These are phyloP conservation scores for Mycalesis mineus DNA, from an alignment of 2,888 invertebrate species.

Conservation along the genomic window DNA sequence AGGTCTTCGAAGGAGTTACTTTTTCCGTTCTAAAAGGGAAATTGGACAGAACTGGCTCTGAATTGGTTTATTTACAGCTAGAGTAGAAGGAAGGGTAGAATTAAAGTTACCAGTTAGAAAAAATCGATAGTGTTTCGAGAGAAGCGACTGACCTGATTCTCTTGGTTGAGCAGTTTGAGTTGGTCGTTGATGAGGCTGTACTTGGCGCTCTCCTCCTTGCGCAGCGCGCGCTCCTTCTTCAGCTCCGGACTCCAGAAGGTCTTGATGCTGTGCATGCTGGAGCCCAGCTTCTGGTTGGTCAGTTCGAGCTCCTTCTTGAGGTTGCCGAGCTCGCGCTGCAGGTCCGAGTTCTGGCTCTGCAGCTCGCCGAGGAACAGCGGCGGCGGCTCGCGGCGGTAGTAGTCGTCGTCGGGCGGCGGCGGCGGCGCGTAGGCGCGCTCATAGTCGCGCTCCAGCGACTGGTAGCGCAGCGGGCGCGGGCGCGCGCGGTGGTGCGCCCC, in stretches of 20 bases:
- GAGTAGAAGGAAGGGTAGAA: neutral
- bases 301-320: conserved; percentile 96
- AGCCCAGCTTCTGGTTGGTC: conserved; percentile 97
- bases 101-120: neutral
- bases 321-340: conserved; percentile 92
- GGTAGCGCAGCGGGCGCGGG: conserved; percentile 85
- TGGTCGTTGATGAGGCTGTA: conserved; percentile 98
- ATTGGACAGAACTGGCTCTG: neutral
- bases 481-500: conserved; percentile 87
- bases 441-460: conserved; percentile 87
- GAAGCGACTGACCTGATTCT: conserved; percentile 89
- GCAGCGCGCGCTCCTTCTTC: conserved; percentile 96
- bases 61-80: neutral
- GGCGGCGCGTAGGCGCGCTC: conserved; percentile 92
- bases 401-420: conserved; percentile 85
- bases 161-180: conserved; percentile 95
- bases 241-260: conserved; percentile 99
- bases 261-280: conserved; percentile 99
- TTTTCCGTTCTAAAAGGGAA: neutral
- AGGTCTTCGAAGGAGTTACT: neutral
- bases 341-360: conserved; percentile 95
- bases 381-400: conserved; percentile 78
- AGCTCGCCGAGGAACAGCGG: conserved; percentile 89
- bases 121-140: conserved; percentile 11
- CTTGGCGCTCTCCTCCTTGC: conserved; percentile 98